phyloP scores from a whole-genome alignment of 2,888 invertebrate species.

The Cybosia mesomella region DNA sequence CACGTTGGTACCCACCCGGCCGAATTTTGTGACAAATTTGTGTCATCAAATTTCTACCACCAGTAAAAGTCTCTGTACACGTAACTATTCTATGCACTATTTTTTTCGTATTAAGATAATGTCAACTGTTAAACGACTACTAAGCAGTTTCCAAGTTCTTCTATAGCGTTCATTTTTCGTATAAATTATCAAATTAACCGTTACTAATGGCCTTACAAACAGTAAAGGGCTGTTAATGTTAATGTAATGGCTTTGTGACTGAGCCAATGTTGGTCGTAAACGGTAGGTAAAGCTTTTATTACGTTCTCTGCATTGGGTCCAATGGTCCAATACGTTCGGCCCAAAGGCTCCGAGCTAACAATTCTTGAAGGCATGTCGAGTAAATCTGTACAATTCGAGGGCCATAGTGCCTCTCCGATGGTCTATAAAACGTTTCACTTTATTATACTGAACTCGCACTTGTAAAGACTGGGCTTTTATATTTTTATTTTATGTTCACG shows the following conservation, averaged over 20 bases:
- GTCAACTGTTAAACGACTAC: neutral
- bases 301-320: conserved; percentile 29
- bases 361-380: conserved; percentile 45
- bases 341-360: conserved; percentile 48
- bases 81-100: neutral
- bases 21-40: no score
- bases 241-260: conserved; percentile 21
- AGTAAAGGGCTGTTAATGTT: conserved; percentile 26
- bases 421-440: conserved; percentile 50
- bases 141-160: neutral
- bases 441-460: conserved; percentile 29
- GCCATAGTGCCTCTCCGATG: conserved; percentile 33
- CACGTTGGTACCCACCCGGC: no score
- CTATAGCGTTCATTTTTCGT: neutral
- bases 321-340: conserved; percentile 33
- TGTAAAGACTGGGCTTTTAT: neutral
- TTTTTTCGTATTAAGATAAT: neutral
- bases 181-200: conserved; percentile 20
- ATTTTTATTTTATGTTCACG: neutral
- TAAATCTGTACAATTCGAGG: conserved; percentile 48
- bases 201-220: conserved; percentile 16
- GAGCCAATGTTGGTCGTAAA: conserved; percentile 23
- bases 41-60: no score
- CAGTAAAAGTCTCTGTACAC: neutral
- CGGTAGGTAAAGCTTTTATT: conserved; percentile 39